These are phyloP conservation scores for Cyrtodaria siliqua DNA, from an alignment of 2,888 invertebrate genomes.

Conservation along the genomic window DNA sequence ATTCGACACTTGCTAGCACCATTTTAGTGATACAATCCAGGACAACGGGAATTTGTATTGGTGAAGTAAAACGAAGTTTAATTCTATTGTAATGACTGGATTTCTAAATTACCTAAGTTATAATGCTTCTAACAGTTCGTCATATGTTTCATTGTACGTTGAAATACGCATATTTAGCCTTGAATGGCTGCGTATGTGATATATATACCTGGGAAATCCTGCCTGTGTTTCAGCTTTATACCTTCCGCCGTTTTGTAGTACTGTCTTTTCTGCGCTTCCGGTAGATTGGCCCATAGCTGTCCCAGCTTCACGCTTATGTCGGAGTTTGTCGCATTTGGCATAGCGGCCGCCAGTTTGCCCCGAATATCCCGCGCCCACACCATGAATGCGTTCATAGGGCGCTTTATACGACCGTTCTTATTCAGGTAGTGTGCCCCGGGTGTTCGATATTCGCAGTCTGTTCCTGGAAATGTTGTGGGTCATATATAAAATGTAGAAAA, in stretches of 20 bases:
- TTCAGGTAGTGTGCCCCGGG: slow-evolving; percentile 77
- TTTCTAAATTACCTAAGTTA: too few species aligned
- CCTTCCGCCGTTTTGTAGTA: slow-evolving; percentile 78
- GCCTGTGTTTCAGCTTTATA: slow-evolving; percentile 78
- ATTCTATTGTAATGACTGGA: too few species aligned
- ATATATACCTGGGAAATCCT: slow-evolving; percentile 78
- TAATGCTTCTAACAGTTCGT: too few species aligned
- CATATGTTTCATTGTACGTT: too few species aligned
- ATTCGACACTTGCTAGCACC: too few species aligned
- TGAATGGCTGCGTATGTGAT: too few species aligned
- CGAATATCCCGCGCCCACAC: slow-evolving; percentile 79
- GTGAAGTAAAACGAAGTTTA: too few species aligned
- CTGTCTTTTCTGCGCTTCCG: slow-evolving; percentile 73
- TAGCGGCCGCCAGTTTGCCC: slow-evolving; percentile 70
- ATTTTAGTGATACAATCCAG: too few species aligned
- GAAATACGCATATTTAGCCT: too few species aligned
- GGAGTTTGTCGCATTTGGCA: slow-evolving; percentile 78
- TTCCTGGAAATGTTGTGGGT: slow-evolving; percentile 73
- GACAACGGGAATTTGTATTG: too few species aligned
- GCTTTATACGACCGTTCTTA: slow-evolving; percentile 78
- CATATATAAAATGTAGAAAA: too few species aligned
- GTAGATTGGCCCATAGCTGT: slow-evolving; percentile 76
- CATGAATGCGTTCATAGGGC: slow-evolving; percentile 84
- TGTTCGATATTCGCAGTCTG: slow-evolving; percentile 72
- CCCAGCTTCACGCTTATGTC: too few species aligned